These are phyloP conservation scores for Squalus acanthias DNA, from an alignment of 2,797 vertebrate species.

Conservation along the genomic window DNA sequence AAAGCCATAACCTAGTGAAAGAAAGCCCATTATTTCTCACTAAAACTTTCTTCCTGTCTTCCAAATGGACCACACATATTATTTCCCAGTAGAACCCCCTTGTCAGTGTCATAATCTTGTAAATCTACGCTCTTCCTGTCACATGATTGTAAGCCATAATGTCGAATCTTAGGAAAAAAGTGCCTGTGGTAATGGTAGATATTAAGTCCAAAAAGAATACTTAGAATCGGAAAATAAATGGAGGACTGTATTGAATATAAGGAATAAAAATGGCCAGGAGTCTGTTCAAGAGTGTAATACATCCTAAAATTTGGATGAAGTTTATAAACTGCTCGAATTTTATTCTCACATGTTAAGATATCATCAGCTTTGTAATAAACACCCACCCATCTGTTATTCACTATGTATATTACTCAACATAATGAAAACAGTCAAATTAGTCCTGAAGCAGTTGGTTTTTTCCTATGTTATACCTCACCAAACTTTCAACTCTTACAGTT, in stretches of 20 bases:
- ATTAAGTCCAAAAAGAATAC: not conserved
- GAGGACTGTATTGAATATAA: not conserved
- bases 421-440: not conserved
- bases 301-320: not conserved
- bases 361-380: not conserved
- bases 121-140: not conserved
- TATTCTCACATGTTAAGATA: not conserved
- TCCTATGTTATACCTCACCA: not conserved
- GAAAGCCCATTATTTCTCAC: constrained; percentile 2
- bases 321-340: not conserved
- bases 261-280: not conserved
- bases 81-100: constrained; percentile 10
- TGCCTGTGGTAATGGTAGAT: constrained; percentile 24
- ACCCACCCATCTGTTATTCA: not conserved
- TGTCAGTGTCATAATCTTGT: not conserved
- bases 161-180: constrained; percentile 17
- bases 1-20: constrained; percentile 33
- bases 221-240: not conserved
- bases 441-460: not conserved
- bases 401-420: not conserved
- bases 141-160: not conserved
- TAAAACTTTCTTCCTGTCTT: constrained; percentile 20
- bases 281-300: not conserved
- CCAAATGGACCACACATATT: not conserved
- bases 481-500: not conserved